Percentiles rank a stretch among this genome's conserved stretches.
Evolutionary conservation across 92 coral and sea anemone genomes (phyloP).

Genomic region (Siderastrea radians): DNA sequence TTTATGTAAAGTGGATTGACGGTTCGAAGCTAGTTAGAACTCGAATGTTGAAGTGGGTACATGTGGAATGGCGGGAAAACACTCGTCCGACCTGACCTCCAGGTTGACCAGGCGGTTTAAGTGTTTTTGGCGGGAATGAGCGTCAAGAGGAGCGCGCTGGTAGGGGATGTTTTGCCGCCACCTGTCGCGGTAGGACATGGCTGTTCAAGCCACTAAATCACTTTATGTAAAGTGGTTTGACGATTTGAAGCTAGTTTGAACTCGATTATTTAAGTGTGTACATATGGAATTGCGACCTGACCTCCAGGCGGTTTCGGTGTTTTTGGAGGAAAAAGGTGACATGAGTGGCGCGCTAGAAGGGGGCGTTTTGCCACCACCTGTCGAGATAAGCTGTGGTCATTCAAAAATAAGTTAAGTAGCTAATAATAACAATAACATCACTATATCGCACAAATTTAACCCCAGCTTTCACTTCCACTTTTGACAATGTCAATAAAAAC

Average conservation of each 20-base stretch:
- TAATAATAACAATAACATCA: conserved; percentile 7
- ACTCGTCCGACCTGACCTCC: neutral
- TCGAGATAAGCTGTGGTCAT: neutral
- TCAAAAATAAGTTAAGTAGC: conserved; percentile 2
- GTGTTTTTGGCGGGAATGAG: neutral
- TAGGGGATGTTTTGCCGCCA: conserved; percentile 6
- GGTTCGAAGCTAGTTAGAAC: neutral
- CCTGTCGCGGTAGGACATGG: neutral
- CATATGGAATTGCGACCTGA: neutral
- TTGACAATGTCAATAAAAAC: neutral
- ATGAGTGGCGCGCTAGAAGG: neutral
- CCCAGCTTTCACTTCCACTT: neutral
- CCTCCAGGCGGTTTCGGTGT: neutral
- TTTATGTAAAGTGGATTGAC: too few species aligned
- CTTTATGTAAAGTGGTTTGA: too few species aligned
- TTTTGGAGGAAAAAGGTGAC: conserved; percentile 10
- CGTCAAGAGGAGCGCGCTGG: neutral
- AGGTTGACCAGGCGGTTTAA: neutral
- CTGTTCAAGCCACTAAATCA: too few species aligned
- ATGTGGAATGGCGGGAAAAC: neutral
- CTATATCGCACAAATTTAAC: neutral
- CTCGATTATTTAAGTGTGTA: neutral
- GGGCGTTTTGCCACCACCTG: conserved; percentile 14
- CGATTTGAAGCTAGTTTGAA: neutral
- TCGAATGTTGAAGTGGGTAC: neutral